Conservation (phyloP, 2,797 vertebrate species). For the Parotocinclus haroldoi region DNA sequence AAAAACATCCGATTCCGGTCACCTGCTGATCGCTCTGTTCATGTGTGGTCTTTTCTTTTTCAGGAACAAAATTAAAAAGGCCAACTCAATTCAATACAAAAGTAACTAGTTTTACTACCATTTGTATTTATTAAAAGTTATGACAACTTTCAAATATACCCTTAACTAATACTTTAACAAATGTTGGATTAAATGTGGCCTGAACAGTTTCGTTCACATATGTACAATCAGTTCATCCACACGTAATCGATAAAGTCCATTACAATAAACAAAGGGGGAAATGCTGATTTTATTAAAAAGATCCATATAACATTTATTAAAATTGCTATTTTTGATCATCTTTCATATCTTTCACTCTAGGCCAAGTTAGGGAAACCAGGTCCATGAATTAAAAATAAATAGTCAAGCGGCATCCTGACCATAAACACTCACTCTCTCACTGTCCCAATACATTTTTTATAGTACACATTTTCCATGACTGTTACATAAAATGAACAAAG, state of each 20-base stretch:
- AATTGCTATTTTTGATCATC: constrained; percentile 76
- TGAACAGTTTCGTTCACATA: too few species aligned
- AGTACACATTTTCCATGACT: constrained; percentile 50
- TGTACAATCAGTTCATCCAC: too few species aligned
- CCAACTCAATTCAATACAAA: too few species aligned
- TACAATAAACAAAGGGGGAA: constrained; percentile 46
- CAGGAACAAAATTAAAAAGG: too few species aligned
- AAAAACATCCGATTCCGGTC: too few species aligned
- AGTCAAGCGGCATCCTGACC: constrained; percentile 56
- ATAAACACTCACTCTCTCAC: constrained; percentile 30
- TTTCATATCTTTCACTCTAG: constrained; percentile 62
- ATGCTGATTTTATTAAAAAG: constrained; percentile 79
- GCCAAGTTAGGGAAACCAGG: constrained; percentile 58
- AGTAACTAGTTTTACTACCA: too few species aligned
- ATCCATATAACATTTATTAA: constrained; percentile 80
- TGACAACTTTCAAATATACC: too few species aligned
- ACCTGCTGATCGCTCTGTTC: too few species aligned
- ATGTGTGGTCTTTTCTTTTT: too few species aligned
- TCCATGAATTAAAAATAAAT: constrained; percentile 76
- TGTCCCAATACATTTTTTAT: constrained; percentile 17
- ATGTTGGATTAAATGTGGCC: too few species aligned
- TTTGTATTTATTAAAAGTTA: too few species aligned
- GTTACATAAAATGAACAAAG: constrained; percentile 53
- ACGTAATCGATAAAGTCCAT: background rate
- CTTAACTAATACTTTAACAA: too few species aligned